These are phyloP conservation scores for Caenorhabditis sp. DNA, from an alignment of 2,888 invertebrate species.

Conservation along the genomic window DNA sequence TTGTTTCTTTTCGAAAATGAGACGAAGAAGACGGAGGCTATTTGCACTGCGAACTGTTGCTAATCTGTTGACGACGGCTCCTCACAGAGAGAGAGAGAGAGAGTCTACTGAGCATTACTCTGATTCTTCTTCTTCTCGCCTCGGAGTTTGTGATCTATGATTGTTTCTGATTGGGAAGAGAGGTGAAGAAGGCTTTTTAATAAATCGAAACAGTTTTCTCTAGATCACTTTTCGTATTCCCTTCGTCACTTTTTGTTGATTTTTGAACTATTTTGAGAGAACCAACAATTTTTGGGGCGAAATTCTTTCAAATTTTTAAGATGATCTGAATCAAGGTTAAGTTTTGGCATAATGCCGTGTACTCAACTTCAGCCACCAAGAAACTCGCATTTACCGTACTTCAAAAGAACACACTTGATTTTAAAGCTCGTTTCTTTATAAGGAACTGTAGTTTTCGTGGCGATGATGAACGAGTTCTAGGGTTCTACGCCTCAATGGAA, in stretches of 20 bases:
- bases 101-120: constrained; percentile 14
- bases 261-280: neutral
- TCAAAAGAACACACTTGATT: too few relatives aligned
- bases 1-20: constrained; percentile 19
- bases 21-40: constrained; percentile 18
- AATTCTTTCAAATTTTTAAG: too few relatives aligned
- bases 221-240: neutral
- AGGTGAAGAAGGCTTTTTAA: neutral
- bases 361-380: too few relatives aligned
- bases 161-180: constrained; percentile 12
- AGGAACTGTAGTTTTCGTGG: too few relatives aligned
- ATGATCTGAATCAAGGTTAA: too few relatives aligned
- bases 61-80: constrained; percentile 63
- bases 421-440: too few relatives aligned
- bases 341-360: too few relatives aligned
- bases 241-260: neutral
- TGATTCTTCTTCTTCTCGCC: constrained; percentile 13
- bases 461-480: too few relatives aligned
- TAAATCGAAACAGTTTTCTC: neutral
- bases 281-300: too few relatives aligned
- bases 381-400: too few relatives aligned
- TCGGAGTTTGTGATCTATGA: constrained; percentile 19
- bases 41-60: constrained; percentile 62
- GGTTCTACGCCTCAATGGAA: too few relatives aligned
- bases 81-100: constrained; percentile 3